Evolutionary conservation across 2,113 vertebrate species (phyloP).

Genomic region (Nyctereutes procyonoides): DNA sequence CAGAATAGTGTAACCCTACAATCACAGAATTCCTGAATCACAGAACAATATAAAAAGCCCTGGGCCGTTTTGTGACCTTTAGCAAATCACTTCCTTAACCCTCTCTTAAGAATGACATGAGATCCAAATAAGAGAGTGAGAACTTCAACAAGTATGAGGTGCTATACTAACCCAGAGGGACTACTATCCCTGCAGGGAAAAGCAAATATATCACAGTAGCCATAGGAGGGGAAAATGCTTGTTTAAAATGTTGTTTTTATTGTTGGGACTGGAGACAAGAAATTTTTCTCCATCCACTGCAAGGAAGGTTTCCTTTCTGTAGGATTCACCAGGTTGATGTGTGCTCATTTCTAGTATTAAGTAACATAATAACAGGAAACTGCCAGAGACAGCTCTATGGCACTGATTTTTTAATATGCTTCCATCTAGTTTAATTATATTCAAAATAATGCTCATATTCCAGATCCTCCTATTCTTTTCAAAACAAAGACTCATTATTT

Average conservation of each 20-base stretch:
- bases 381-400: not conserved
- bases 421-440: conserved; percentile 70
- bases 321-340: not conserved
- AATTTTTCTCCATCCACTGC: not conserved
- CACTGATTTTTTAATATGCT: conserved; percentile 65
- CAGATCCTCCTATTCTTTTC: conserved; percentile 55
- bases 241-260: not conserved
- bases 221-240: not conserved
- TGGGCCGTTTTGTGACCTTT: not conserved
- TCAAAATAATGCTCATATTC: conserved; percentile 50
- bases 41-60: not conserved
- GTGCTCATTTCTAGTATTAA: conserved; percentile 15
- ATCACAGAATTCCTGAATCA: not conserved
- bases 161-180: not conserved
- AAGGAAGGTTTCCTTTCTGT: not conserved
- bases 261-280: not conserved
- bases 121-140: not conserved
- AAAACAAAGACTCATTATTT: conserved; percentile 81
- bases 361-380: conserved; percentile 68
- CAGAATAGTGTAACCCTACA: not conserved
- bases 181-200: not conserved
- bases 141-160: not conserved
- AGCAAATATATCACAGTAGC: not conserved
- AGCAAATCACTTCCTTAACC: conserved; percentile 21
- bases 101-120: not conserved